phyloP scores from a whole-genome alignment of 2,797 vertebrate species.

The Vireo griseus region DNA sequence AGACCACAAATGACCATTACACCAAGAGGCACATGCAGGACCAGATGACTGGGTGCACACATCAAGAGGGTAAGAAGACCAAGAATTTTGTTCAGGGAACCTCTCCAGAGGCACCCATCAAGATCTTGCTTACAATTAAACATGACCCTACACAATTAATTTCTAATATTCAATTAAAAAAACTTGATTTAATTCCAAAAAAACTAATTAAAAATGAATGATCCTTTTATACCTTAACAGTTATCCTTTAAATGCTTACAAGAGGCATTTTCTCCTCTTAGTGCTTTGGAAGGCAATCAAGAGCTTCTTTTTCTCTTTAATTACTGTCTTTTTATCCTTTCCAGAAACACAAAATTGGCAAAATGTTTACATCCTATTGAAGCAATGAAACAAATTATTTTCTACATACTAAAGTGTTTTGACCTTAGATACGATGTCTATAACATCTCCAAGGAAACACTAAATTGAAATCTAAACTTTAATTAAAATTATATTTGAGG shows the following conservation, averaged over 20 bases:
- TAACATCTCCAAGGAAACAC: background rate
- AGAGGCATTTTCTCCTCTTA: background rate
- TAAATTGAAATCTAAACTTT: background rate
- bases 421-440: background rate
- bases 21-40: background rate
- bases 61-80: too few species aligned
- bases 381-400: background rate
- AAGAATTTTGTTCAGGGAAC: background rate
- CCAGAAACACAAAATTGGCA: background rate
- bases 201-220: conserved; percentile 2
- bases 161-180: background rate
- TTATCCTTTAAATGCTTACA: background rate
- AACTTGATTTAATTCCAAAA: background rate
- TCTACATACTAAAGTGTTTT: background rate
- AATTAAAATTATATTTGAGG: background rate
- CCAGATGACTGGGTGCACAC: too few species aligned
- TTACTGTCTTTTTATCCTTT: conserved; percentile 20
- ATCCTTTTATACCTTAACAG: background rate
- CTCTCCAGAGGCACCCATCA: background rate
- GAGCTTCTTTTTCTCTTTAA: conserved; percentile 9
- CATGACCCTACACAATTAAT: background rate
- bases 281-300: background rate
- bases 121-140: background rate
- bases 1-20: background rate
- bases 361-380: background rate